Evolutionary conservation across 2,797 vertebrate genomes (phyloP), one percentile per base, ranked within the genome.

Genomic region (Geotria australis): DNA sequence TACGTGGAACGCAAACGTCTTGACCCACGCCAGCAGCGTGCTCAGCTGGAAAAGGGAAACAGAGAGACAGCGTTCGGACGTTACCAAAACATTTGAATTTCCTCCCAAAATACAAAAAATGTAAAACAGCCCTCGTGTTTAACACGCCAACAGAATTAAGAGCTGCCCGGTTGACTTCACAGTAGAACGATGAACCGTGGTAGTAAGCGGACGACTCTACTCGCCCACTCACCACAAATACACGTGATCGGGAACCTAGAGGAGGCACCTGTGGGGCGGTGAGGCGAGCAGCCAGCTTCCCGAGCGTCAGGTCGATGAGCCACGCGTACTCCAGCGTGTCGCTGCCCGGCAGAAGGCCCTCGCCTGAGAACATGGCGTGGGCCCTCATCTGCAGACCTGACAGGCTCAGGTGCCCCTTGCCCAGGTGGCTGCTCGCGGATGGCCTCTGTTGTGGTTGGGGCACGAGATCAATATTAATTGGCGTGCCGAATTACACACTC

Each of bases 321-420:
- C 91, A 98, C 1, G 85, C 85, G 2, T 98, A 98, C 64, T 98
- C 91, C 61, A 96, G 66, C 1, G 83, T 84, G 62, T 94, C 81
- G 6, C 71, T 83, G 51, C 81, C 85, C 46, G 78, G 63, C 11
- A 84, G 79, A 56, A 98, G 70, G 9, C 85, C 85, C 68, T 95
- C 82, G 0, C 79, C 80, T 0, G 91, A 98, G 64, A 98, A 98
- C 89, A 96, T 93, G 48, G 89, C 91, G 0, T 98, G 88, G 15
- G 91, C 91, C 8, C 89, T 76, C 71, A 98, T 73, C 74, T 98
- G 91, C 62, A 96, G 72, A 24, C 91, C 88, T 0, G 86, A 86
- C 60, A 98, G 73, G 66, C 73, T 89, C 61, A 98, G 73, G 67
- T 95, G 83, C 38, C 91, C 88, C 46, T 98, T 88, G 62, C 83